A percentile compares a stretch with the other conserved stretches of the same genome.
Evolutionary conservation across 2,113 vertebrate genomes (phyloP).

Genomic region (Chloebia gouldiae): DNA sequence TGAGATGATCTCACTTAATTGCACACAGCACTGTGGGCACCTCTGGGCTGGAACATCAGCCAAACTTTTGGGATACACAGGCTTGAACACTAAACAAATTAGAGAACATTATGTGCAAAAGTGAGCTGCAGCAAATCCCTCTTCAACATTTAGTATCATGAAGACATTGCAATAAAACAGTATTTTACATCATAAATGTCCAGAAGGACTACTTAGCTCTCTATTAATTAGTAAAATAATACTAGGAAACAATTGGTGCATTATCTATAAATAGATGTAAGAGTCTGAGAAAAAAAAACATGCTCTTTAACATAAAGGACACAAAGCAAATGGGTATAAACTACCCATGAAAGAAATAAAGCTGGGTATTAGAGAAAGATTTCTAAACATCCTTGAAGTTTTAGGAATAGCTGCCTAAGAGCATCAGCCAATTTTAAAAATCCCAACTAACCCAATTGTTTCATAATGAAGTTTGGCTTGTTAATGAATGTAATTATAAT

Average conservation of each 20-base stretch:
- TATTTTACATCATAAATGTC: neutral
- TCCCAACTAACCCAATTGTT: neutral
- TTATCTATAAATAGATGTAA: neutral
- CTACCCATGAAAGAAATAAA: neutral
- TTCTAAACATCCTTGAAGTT: neutral
- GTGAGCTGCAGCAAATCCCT: neutral
- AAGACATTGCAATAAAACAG: neutral
- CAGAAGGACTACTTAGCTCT: neutral
- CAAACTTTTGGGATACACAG: neutral
- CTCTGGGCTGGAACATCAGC: neutral
- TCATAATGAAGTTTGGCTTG: neutral
- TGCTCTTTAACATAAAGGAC: neutral
- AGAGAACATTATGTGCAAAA: neutral
- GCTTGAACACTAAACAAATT: neutral
- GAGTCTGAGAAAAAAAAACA: neutral
- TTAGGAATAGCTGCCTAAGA: neutral
- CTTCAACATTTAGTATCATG: fast-evolving
- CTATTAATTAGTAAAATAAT: neutral
- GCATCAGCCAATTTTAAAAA: neutral
- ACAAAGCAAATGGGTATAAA: neutral
- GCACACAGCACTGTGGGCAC: neutral
- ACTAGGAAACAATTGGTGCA: neutral
- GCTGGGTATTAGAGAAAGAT: neutral
- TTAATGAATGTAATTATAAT: neutral
- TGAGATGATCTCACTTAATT: neutral